A percentile compares a stretch with the other conserved stretches of the same genome.
Evolutionary conservation across 2,797 vertebrate species (phyloP).

Genomic region (Pagetopsis macropterus): DNA sequence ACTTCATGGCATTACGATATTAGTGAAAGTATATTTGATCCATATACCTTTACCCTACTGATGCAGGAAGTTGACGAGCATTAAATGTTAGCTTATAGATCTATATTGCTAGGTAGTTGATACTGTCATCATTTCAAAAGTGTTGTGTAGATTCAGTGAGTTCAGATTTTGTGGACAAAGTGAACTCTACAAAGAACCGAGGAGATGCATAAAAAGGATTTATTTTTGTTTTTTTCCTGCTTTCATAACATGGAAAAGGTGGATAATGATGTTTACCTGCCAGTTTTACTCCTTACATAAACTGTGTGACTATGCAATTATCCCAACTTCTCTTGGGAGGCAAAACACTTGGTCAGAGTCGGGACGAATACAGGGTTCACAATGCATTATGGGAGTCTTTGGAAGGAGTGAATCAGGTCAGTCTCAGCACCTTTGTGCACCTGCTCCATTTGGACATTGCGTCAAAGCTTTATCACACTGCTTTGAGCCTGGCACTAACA

Average conservation of each 20-base stretch:
- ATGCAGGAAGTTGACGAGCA: neutral
- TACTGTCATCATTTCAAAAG: neutral
- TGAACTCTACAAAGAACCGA: neutral
- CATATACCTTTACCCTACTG: too few species aligned
- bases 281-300: neutral
- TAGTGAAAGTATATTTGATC: neutral
- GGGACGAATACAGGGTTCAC: conserved; percentile 13
- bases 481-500: conserved; percentile 56
- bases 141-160: neutral
- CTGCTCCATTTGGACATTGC: conserved; percentile 62
- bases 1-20: neutral
- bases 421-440: conserved; percentile 47
- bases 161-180: neutral
- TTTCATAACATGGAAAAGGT: neutral
- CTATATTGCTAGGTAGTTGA: neutral
- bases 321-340: neutral
- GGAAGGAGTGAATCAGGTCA: conserved; percentile 53
- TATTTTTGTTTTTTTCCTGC: neutral
- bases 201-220: neutral
- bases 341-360: conserved; percentile 11
- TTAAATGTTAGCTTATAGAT: too few species aligned
- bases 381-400: neutral
- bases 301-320: conserved; percentile 10
- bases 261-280: conserved; percentile 6
- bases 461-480: conserved; percentile 60